Evolutionary conservation across 2,888 invertebrate genomes (phyloP).

Genomic region (Rhaphigaster nebulosa): DNA sequence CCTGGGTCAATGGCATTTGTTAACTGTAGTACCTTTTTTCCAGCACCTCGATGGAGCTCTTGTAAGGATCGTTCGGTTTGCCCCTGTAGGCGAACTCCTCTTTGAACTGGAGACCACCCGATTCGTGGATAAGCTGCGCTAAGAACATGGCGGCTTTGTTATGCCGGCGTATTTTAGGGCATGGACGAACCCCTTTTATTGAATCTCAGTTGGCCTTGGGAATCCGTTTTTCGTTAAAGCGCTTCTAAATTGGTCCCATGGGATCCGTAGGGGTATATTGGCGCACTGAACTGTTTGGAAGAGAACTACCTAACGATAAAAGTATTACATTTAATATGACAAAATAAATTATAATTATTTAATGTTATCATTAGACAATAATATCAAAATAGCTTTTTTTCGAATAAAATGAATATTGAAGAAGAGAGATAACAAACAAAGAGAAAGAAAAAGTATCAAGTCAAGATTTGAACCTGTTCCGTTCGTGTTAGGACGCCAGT

Average conservation of each 20-base stretch:
- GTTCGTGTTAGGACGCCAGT: too few species aligned
- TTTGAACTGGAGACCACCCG: neutral
- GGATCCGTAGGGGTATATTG: neutral
- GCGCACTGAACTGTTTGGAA: neutral
- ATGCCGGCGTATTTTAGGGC: neutral
- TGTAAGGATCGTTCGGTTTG: neutral
- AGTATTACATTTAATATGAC: neutral
- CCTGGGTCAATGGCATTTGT: too few species aligned
- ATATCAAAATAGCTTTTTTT: too few species aligned
- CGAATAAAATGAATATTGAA: too few species aligned
- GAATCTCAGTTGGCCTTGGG: neutral
- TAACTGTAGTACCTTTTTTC: neutral
- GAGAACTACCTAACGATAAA: neutral
- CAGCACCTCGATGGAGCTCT: neutral
- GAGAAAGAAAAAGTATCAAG: too few species aligned
- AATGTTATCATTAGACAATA: too few species aligned
- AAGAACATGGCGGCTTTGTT: neutral
- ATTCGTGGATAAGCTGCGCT: neutral
- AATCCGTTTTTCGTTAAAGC: neutral
- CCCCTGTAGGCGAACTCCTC: neutral
- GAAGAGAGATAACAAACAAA: too few species aligned
- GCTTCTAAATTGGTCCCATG: neutral
- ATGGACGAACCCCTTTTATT: neutral
- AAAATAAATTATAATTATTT: too few species aligned
- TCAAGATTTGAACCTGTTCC: too few species aligned